Percentiles rank a stretch among this genome's conserved stretches.
Evolutionary conservation across 1,140 invertebrate genomes (phyloP).

Genomic region (Ceratosolen fusciceps): DNA sequence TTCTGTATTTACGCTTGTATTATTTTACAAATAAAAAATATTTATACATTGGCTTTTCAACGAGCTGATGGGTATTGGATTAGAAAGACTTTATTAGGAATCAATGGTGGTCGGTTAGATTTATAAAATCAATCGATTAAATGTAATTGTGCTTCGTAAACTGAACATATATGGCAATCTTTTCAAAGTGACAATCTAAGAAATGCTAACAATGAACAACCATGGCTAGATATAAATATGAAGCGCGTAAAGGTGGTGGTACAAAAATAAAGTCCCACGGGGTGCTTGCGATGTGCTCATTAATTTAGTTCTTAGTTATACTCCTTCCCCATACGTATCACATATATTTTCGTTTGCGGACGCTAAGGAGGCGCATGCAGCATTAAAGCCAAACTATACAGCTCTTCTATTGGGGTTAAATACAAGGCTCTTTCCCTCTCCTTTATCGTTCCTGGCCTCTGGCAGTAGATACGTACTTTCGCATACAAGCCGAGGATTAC

Average conservation of each 20-base stretch:
- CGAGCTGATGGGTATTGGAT: too few species aligned
- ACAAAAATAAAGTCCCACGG: conserved; percentile 26
- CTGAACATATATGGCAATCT: too few species aligned
- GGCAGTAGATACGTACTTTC: neutral
- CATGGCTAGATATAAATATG: neutral
- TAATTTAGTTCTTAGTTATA: conserved; percentile 26
- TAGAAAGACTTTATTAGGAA: too few species aligned
- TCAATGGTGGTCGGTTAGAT: too few species aligned
- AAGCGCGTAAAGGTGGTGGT: neutral
- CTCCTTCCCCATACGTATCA: conserved; percentile 15
- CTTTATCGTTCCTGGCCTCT: neutral
- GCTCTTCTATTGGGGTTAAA: conserved; percentile 35
- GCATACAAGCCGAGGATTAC: too few species aligned
- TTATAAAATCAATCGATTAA: too few species aligned
- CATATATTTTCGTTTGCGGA: conserved; percentile 15
- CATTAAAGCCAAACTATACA: conserved; percentile 26
- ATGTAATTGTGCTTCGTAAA: too few species aligned
- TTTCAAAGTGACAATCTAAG: too few species aligned
- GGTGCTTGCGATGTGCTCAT: conserved; percentile 24
- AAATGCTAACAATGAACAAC: too few species aligned
- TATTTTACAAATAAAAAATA: too few species aligned
- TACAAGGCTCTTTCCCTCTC: conserved; percentile 32
- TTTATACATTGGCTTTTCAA: too few species aligned
- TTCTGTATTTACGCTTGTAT: too few species aligned
- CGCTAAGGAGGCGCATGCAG: conserved; percentile 12